Conservation (phyloP, 2,888 invertebrate species). For the Lasioglossum leucozonium region DNA sequence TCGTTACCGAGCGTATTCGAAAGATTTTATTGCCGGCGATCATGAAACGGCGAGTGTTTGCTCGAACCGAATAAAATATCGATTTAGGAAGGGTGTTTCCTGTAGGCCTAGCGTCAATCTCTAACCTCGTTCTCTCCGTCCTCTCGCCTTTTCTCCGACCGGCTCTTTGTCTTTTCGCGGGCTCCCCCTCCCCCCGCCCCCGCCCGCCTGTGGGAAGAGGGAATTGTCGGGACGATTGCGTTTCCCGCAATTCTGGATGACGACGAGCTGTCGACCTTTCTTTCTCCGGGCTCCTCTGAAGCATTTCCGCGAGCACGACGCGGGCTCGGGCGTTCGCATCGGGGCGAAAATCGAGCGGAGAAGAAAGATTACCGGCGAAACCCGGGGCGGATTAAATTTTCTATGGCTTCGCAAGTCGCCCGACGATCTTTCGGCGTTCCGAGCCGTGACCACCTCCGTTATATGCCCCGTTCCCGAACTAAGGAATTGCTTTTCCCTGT, state of each 20-base stretch:
- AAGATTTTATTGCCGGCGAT: neutral
- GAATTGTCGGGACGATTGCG: constrained; percentile 73
- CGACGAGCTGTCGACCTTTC: constrained; percentile 60
- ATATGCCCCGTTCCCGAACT: neutral
- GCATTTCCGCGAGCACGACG: constrained; percentile 27
- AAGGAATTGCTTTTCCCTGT: constrained; percentile 22
- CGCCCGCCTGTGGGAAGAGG: constrained; percentile 33
- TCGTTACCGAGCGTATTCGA: neutral
- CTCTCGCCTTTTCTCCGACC: constrained; percentile 27
- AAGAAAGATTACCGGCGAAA: constrained; percentile 64
- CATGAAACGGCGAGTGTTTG: neutral
- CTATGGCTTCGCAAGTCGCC: constrained; percentile 47
- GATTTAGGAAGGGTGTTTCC: constrained; percentile 67
- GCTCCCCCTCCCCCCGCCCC: neutral
- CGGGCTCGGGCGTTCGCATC: neutral
- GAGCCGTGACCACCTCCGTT: constrained; percentile 17
- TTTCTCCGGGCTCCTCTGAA: constrained; percentile 32
- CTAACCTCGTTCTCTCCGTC: constrained; percentile 24
- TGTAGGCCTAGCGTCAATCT: constrained; percentile 64
- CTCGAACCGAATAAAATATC: constrained; percentile 38
- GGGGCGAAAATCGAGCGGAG: constrained; percentile 52
- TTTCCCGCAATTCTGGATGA: constrained; percentile 67
- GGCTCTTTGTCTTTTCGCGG: constrained; percentile 50
- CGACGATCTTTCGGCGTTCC: constrained; percentile 37
- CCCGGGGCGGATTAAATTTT: constrained; percentile 61